Evolutionary conservation across 2,113 vertebrate genomes (phyloP).

Genomic region (Misgurnus anguillicaudatus): DNA sequence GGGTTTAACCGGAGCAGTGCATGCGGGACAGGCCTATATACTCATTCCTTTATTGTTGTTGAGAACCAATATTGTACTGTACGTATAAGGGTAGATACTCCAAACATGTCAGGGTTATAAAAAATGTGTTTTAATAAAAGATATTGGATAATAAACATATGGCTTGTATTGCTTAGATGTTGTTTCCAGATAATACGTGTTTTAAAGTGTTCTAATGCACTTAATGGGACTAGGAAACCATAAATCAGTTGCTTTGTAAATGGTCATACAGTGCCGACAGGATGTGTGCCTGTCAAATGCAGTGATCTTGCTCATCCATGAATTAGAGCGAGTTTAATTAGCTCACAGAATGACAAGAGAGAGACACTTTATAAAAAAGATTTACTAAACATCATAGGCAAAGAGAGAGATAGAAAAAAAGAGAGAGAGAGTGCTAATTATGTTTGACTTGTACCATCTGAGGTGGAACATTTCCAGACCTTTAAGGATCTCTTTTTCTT

Average conservation of each 20-base stretch:
- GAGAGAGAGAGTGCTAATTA: conserved; percentile 43
- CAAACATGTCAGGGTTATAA: too few relatives aligned
- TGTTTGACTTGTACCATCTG: conserved; percentile 39
- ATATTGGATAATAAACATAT: too few relatives aligned
- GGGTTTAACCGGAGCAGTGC: background rate
- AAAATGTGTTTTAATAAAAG: too few relatives aligned
- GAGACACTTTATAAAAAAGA: conserved; percentile 29
- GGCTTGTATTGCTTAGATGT: too few relatives aligned
- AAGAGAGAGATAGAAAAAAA: conserved; percentile 31
- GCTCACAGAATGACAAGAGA: conserved; percentile 34
- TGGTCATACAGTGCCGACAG: background rate
- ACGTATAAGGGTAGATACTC: too few relatives aligned
- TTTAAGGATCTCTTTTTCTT: conserved; percentile 34
- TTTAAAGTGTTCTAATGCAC: too few relatives aligned
- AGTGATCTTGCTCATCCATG: conserved; percentile 2
- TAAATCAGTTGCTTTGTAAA: background rate
- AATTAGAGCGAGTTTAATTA: conserved; percentile 43
- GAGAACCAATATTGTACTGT: background rate
- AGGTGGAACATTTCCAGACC: conserved; percentile 37
- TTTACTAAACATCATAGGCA: conserved; percentile 46
- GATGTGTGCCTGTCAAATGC: background rate
- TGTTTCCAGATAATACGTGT: too few relatives aligned
- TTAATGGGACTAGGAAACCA: too few relatives aligned
- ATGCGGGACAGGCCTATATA: background rate
- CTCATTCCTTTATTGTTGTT: background rate